These are phyloP conservation scores for Lycorma delicatula DNA, from an alignment of 1,140 invertebrate species.

Conservation along the genomic window DNA sequence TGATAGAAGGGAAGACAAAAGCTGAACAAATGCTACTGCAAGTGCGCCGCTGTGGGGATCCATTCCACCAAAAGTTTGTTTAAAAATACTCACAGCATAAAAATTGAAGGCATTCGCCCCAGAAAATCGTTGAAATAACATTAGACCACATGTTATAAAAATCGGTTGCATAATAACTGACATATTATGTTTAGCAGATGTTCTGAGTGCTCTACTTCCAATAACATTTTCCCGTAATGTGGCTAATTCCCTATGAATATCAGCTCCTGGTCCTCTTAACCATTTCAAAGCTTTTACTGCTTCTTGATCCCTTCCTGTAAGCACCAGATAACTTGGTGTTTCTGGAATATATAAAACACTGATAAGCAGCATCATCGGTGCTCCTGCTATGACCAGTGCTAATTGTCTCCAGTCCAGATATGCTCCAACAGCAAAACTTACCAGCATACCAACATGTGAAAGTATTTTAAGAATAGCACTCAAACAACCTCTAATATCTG, in stretches of 20 bases:
- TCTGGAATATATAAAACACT: slow-evolving; percentile 66
- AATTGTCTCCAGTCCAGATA: slow-evolving; percentile 73
- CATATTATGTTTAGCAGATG: slow-evolving; percentile 39
- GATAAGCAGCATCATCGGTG: slow-evolving; percentile 57
- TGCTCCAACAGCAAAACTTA: slow-evolving; percentile 70
- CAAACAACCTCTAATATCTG: slow-evolving; percentile 72
- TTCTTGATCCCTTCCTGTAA: slow-evolving; percentile 63
- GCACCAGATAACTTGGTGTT: slow-evolving; percentile 69
- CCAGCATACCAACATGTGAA: slow-evolving; percentile 73
- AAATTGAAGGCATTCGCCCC: slow-evolving; percentile 75
- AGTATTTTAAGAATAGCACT: slow-evolving; percentile 76
- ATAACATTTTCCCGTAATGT: slow-evolving; percentile 57
- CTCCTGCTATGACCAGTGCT: slow-evolving; percentile 62
- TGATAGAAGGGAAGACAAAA: slow-evolving; percentile 66
- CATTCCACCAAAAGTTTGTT: slow-evolving; percentile 64
- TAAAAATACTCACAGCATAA: slow-evolving; percentile 72
- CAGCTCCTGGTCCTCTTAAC: slow-evolving; percentile 61
- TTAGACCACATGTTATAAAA: slow-evolving; percentile 68
- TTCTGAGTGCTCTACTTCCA: slow-evolving; percentile 30
- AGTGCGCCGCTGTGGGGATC: slow-evolving; percentile 75
- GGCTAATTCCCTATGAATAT: slow-evolving; percentile 58
- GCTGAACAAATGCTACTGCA: slow-evolving; percentile 65
- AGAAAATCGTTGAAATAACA: slow-evolving; percentile 77
- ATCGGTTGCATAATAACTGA: slow-evolving; percentile 54
- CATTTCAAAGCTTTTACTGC: slow-evolving; percentile 63